Evolutionary conservation across 2,888 invertebrate species (phyloP).

Genomic region (Eucera pruinosa): DNA sequence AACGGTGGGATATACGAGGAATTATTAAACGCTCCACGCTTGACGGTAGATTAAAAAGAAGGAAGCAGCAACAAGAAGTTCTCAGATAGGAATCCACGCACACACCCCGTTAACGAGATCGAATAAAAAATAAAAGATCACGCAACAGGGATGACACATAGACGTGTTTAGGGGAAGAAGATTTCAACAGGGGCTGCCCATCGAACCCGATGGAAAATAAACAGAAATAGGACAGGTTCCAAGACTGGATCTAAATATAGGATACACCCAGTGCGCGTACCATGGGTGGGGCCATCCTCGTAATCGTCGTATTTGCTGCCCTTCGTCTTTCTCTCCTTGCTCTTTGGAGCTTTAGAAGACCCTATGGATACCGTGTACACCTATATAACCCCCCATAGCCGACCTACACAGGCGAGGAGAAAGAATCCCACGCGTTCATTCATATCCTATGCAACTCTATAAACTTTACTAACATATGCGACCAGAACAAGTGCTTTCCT

Average conservation of each 20-base stretch:
- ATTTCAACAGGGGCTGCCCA: slow-evolving; percentile 30
- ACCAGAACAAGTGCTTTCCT: background rate
- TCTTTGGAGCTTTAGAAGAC: slow-evolving; percentile 29
- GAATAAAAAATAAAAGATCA: slow-evolving; percentile 1
- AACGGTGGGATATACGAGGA: background rate
- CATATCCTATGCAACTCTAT: slow-evolving; percentile 49
- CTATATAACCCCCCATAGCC: slow-evolving; percentile 14
- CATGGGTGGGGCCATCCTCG: slow-evolving; percentile 62
- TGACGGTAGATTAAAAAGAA: too few relatives aligned
- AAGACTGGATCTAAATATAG: slow-evolving; percentile 79
- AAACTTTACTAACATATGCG: slow-evolving; percentile 5
- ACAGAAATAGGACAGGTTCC: slow-evolving; percentile 80
- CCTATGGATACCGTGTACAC: slow-evolving; percentile 17
- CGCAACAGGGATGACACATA: background rate
- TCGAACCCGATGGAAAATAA: slow-evolving; percentile 64
- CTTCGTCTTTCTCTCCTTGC: slow-evolving; percentile 47
- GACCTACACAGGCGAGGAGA: slow-evolving; percentile 49
- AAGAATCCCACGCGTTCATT: slow-evolving; percentile 57
- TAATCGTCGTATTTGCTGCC: slow-evolving; percentile 59
- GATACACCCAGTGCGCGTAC: slow-evolving; percentile 59
- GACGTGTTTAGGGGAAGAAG: slow-evolving; percentile 6
- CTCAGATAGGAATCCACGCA: background rate
- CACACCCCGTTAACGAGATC: background rate
- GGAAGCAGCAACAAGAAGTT: too few relatives aligned
- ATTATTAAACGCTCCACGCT: background rate